Evolutionary conservation across 2,888 invertebrate species (phyloP).

Genomic region (Lithophane semibrunnea): DNA sequence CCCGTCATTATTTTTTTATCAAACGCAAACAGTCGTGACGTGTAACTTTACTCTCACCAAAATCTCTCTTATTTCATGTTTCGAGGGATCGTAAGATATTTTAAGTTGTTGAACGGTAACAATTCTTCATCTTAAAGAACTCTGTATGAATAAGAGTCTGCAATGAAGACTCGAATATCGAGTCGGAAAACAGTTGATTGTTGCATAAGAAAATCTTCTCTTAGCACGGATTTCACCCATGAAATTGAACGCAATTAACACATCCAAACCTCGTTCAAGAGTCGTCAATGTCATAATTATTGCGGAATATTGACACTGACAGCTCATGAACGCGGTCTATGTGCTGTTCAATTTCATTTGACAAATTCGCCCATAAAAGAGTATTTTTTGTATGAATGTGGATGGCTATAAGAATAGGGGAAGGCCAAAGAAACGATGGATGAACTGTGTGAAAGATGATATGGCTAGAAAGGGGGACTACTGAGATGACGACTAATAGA

Average conservation of each 20-base stretch:
- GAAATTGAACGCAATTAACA: no score
- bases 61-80: slow-evolving; percentile 20
- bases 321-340: no score
- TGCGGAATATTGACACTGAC: no score
- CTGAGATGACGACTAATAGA: no score
- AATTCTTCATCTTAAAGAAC: slow-evolving; percentile 39
- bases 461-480: no score
- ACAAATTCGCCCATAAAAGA: neutral
- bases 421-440: no score
- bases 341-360: no score
- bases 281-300: no score
- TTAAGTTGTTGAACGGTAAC: slow-evolving; percentile 35
- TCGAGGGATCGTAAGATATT: slow-evolving; percentile 27
- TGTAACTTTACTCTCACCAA: slow-evolving; percentile 13
- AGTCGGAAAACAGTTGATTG: slow-evolving; percentile 39
- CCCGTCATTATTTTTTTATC: slow-evolving; percentile 18
- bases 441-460: no score
- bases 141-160: slow-evolving; percentile 48
- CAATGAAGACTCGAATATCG: slow-evolving; percentile 61
- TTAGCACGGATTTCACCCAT: neutral
- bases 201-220: slow-evolving; percentile 51
- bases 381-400: neutral
- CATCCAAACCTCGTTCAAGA: no score
- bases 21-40: slow-evolving; percentile 27
- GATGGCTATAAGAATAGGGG: no score